These are phyloP conservation scores for Desmophyllum pertusum DNA, from an alignment of 92 coral and sea anemone genomes.

Conservation along the genomic window DNA sequence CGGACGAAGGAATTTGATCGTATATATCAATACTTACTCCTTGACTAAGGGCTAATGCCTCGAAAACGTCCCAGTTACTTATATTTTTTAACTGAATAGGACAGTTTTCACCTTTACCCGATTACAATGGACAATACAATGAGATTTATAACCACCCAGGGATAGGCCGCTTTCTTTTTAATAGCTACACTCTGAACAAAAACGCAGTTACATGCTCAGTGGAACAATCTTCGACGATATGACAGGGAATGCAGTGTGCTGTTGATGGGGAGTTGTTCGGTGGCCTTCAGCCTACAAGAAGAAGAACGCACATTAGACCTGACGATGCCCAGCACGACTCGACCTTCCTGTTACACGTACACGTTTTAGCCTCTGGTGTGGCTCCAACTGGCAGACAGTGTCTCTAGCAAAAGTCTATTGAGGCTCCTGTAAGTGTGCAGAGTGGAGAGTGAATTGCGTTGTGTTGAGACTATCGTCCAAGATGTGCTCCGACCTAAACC, in stretches of 20 bases:
- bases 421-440: slow-evolving; percentile 62
- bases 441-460: slow-evolving; percentile 67
- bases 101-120: no score
- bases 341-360: no score
- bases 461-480: slow-evolving; percentile 55
- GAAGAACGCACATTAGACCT: slow-evolving; percentile 63
- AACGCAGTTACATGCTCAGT: slow-evolving; percentile 41
- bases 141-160: no score
- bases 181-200: slow-evolving; percentile 38
- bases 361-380: no score
- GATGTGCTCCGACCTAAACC: slow-evolving; percentile 57
- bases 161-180: neutral
- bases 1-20: no score
- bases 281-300: slow-evolving; percentile 49
- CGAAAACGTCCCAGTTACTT: no score
- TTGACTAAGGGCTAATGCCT: no score
- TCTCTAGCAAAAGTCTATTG: slow-evolving; percentile 54
- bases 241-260: slow-evolving; percentile 34
- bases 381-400: slow-evolving; percentile 44
- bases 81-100: no score
- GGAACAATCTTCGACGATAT: slow-evolving; percentile 39
- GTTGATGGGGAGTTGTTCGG: slow-evolving; percentile 65
- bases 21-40: no score
- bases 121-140: no score
- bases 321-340: slow-evolving; percentile 80